A percentile compares a stretch with the other conserved stretches of the same genome.
Evolutionary conservation across 2,888 invertebrate species (phyloP).

Genomic region (Arrhopalites spinosus): DNA sequence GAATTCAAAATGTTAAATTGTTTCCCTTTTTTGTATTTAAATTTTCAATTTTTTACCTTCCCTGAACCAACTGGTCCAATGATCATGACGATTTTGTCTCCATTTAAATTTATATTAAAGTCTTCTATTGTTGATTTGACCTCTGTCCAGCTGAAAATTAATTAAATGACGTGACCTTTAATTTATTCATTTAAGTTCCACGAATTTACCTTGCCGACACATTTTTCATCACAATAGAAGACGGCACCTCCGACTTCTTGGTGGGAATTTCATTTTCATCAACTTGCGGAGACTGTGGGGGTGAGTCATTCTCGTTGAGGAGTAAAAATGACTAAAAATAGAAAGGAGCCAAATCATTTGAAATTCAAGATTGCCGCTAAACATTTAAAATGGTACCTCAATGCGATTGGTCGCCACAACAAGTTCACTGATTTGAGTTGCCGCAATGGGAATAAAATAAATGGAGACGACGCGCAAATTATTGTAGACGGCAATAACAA

Average conservation of each 20-base stretch:
- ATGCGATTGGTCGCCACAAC: slow-evolving; percentile 75
- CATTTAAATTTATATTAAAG: slow-evolving; percentile 25
- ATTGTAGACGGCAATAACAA: slow-evolving; percentile 88
- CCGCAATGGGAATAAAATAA: slow-evolving; percentile 83
- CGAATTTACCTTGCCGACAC: slow-evolving; percentile 38
- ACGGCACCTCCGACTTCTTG: slow-evolving; percentile 12
- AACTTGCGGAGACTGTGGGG: too few relatives aligned
- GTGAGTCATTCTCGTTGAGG: slow-evolving; percentile 40
- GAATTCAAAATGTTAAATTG: too few relatives aligned
- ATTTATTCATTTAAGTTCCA: neutral
- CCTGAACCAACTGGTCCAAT: slow-evolving; percentile 48
- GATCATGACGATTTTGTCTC: slow-evolving; percentile 46
- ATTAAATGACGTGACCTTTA: neutral
- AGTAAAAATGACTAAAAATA: slow-evolving; percentile 36
- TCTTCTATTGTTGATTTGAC: slow-evolving; percentile 31
- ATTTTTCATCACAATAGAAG: slow-evolving; percentile 43
- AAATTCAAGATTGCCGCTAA: too few relatives aligned
- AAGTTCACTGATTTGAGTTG: slow-evolving; percentile 80
- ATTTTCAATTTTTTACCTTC: too few relatives aligned
- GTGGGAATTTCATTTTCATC: slow-evolving; percentile 20
- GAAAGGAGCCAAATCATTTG: too few relatives aligned
- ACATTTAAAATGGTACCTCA: slow-evolving; percentile 59
- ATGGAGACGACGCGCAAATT: slow-evolving; percentile 83
- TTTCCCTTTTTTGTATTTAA: too few relatives aligned
- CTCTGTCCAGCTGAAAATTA: slow-evolving; percentile 37